Percentiles rank a stretch among this genome's conserved stretches.
Evolutionary conservation across 2,888 invertebrate species (phyloP).

Genomic region (Sialis fuliginosa): DNA sequence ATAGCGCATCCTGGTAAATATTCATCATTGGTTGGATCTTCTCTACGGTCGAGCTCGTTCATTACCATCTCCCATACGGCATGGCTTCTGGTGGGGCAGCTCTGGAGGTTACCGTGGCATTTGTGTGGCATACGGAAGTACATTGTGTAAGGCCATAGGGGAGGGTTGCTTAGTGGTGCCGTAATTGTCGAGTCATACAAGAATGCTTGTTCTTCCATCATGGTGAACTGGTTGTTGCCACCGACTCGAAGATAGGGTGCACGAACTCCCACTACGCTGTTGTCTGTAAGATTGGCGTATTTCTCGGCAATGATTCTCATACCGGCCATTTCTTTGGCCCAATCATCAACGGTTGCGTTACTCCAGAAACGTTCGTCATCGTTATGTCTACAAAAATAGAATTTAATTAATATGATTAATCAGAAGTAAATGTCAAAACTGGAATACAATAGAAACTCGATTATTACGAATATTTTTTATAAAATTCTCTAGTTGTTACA

Average conservation of each 20-base stretch:
- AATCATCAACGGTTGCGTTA: slow-evolving; percentile 77
- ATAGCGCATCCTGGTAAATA: slow-evolving; percentile 81
- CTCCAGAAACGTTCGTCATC: slow-evolving; percentile 88
- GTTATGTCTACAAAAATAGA: slow-evolving; percentile 47
- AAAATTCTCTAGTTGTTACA: too few relatives aligned
- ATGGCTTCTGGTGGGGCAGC: slow-evolving; percentile 79
- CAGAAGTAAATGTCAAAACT: too few relatives aligned
- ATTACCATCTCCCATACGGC: slow-evolving; percentile 95
- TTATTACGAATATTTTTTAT: too few relatives aligned
- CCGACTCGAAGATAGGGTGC: slow-evolving; percentile 83
- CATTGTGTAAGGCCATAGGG: slow-evolving; percentile 96
- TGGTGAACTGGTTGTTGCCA: slow-evolving; percentile 90
- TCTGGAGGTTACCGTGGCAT: slow-evolving; percentile 83
- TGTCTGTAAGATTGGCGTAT: slow-evolving; percentile 76
- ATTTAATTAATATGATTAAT: not conserved
- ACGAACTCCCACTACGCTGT: slow-evolving; percentile 79
- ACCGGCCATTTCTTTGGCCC: slow-evolving; percentile 91
- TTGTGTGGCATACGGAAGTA: slow-evolving; percentile 84
- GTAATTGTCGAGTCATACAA: slow-evolving; percentile 91
- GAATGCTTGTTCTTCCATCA: slow-evolving; percentile 95
- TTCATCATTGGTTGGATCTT: slow-evolving; percentile 79
- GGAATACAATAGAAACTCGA: too few relatives aligned
- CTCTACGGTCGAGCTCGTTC: slow-evolving; percentile 82
- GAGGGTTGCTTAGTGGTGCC: slow-evolving; percentile 76
- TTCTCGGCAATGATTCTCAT: slow-evolving; percentile 83